Percentiles rank a stretch among this genome's conserved stretches.
Conservation (phyloP, 2,113 vertebrate genomes). For the Xenopus laevis region DNA sequence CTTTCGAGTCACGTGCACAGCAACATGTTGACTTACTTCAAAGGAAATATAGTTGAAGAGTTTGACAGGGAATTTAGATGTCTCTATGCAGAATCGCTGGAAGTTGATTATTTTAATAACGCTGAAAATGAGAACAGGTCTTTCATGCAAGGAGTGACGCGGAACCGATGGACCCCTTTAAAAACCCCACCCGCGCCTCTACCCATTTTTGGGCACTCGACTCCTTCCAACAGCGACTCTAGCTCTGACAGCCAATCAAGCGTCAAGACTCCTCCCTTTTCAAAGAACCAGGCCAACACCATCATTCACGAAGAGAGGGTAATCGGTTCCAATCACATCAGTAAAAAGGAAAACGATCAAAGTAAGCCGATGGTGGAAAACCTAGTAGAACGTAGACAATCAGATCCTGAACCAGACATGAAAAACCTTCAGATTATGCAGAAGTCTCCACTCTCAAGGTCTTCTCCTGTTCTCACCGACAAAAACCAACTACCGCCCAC, state of each 20-base stretch:
- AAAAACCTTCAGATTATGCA: constrained; percentile 23
- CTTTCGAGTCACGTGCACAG: constrained; percentile 89
- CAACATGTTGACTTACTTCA: constrained; percentile 86
- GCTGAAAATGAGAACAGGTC: constrained; percentile 48
- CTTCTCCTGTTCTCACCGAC: constrained; percentile 17
- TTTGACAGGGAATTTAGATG: constrained; percentile 92
- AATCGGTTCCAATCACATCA: constrained; percentile 44
- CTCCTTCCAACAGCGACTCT: constrained; percentile 79
- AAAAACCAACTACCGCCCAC: background rate
- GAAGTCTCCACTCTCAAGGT: constrained; percentile 11
- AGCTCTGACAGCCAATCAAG: constrained; percentile 76
- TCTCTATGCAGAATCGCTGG: constrained; percentile 84
- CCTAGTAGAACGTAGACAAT: constrained; percentile 54
- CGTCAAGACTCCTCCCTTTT: constrained; percentile 77
- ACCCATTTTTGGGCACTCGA: constrained; percentile 53
- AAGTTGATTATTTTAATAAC: constrained; percentile 73
- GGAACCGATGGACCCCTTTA: constrained; percentile 33
- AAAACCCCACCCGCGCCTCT: constrained; percentile 17
- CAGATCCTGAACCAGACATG: constrained; percentile 39
- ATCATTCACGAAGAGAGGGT: constrained; percentile 69
- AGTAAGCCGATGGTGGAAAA: constrained; percentile 22
- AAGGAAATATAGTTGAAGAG: constrained; percentile 78
- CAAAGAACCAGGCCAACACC: constrained; percentile 62
- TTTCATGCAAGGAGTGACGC: constrained; percentile 18
- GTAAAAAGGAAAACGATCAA: constrained; percentile 57